phyloP scores from a whole-genome alignment of 2,113 vertebrate genomes.

The Strigops habroptila region DNA sequence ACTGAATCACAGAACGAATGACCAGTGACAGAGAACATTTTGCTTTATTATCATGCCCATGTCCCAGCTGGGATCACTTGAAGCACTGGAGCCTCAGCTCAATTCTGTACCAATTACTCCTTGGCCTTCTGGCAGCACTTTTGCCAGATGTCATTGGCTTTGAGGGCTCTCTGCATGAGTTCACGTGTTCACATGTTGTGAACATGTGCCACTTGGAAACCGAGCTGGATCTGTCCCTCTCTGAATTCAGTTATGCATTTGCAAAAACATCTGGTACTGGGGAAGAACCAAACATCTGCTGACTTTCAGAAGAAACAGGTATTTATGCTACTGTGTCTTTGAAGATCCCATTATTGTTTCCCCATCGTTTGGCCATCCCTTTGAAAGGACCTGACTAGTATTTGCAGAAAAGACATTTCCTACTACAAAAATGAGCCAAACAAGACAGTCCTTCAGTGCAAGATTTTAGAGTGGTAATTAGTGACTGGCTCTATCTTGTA shows the following conservation, averaged over 20 bases:
- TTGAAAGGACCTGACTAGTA: background rate
- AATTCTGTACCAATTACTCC: background rate
- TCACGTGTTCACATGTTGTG: background rate
- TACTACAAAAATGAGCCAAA: background rate
- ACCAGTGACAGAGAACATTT: background rate
- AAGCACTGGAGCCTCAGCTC: background rate
- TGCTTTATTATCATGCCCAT: background rate
- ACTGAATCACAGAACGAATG: background rate
- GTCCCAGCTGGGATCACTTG: background rate
- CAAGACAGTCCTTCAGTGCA: background rate
- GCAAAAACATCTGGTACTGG: background rate
- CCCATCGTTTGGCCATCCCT: background rate
- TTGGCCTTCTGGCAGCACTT: background rate
- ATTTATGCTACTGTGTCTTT: background rate
- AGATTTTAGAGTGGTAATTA: background rate
- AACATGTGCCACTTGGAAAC: background rate
- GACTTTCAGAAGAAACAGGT: background rate
- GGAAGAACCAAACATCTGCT: background rate
- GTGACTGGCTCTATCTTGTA: background rate
- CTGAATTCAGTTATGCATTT: background rate
- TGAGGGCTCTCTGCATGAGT: background rate
- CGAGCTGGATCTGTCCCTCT: background rate
- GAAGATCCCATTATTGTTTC: background rate
- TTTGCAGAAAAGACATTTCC: background rate
- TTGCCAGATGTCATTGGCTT: background rate